These are phyloP conservation scores for Osmoderma eremita DNA, from an alignment of 2,888 invertebrate genomes.

Conservation along the genomic window DNA sequence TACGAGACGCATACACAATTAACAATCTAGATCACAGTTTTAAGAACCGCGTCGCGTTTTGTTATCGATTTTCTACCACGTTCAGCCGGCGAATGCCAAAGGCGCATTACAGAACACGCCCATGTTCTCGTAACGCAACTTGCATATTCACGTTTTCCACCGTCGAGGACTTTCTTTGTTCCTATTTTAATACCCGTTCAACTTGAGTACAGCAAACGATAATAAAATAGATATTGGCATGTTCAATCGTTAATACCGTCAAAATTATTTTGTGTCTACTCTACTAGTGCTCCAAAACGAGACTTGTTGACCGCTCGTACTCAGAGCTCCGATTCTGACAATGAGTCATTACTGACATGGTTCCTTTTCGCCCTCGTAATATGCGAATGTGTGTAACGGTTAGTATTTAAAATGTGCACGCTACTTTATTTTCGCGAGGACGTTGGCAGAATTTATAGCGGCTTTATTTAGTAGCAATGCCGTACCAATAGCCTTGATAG, in stretches of 20 bases:
- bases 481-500: too few species aligned
- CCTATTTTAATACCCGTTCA: conserved; percentile 29
- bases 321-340: background rate
- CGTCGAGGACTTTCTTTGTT: conserved; percentile 39
- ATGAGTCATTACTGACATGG: conserved; percentile 10
- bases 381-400: conserved; percentile 4
- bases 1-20: too few species aligned
- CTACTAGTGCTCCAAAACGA: background rate
- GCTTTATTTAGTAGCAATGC: too few species aligned
- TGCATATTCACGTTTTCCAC: conserved; percentile 27
- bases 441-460: too few species aligned
- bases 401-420: background rate
- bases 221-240: conserved; percentile 4
- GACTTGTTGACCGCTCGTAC: background rate
- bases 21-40: too few species aligned
- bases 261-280: background rate
- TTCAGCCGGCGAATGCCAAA: conserved; percentile 20
- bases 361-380: background rate
- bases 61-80: conserved; percentile 7
- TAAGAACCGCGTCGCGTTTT: too few species aligned
- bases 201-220: conserved; percentile 22
- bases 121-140: conserved; percentile 17
- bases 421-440: too few species aligned
- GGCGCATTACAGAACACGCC: conserved; percentile 27
- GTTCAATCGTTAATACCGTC: background rate